Conservation (phyloP, 2,797 vertebrate species). For the Lepilemur ruficaudatus region DNA sequence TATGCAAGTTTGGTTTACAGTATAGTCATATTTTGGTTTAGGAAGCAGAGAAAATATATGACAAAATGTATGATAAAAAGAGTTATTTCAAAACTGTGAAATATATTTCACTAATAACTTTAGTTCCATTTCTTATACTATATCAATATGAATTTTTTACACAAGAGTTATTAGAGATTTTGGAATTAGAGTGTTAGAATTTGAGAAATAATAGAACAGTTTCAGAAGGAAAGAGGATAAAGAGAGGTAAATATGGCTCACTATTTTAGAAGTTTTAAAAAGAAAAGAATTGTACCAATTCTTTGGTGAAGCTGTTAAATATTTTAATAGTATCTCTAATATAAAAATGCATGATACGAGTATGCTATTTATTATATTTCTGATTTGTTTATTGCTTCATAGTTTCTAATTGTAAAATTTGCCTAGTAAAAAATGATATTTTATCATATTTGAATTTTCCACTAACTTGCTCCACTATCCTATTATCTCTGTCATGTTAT, state of each 20-base stretch:
- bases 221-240: background rate
- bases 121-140: background rate
- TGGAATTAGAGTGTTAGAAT: background rate
- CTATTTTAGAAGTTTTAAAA: background rate
- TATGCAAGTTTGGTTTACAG: background rate
- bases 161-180: background rate
- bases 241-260: background rate
- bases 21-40: background rate
- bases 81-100: background rate
- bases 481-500: background rate
- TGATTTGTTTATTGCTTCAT: background rate
- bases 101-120: background rate
- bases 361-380: background rate
- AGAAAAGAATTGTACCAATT: background rate
- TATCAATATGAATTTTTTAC: background rate
- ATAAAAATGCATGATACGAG: background rate
- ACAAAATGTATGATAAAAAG: background rate
- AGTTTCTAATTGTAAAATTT: background rate
- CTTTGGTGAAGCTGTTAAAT: background rate
- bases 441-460: background rate
- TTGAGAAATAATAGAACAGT: background rate
- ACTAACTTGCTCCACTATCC: background rate
- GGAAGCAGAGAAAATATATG: background rate
- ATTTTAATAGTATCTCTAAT: background rate
- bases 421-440: background rate